Conservation (phyloP, 2,113 vertebrate species). For the Megaptera novaeangliae region DNA sequence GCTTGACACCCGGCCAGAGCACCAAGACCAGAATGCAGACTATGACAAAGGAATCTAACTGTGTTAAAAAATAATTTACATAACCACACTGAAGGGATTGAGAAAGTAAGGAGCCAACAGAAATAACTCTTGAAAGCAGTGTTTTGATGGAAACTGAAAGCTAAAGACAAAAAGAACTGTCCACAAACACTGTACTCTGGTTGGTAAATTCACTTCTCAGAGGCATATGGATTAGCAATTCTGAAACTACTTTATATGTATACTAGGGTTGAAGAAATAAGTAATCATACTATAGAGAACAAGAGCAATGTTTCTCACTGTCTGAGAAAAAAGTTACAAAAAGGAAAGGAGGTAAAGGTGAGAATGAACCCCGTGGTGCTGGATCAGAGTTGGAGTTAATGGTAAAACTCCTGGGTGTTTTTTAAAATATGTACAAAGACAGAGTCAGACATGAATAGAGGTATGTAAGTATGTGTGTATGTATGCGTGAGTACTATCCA, state of each 20-base stretch:
- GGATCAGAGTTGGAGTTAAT: background rate
- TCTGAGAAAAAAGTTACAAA: background rate
- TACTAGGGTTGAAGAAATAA: background rate
- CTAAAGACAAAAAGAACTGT: background rate
- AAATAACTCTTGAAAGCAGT: background rate
- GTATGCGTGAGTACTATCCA: background rate
- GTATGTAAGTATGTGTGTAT: background rate
- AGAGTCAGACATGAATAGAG: background rate
- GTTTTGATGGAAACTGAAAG: background rate
- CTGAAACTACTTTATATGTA: background rate
- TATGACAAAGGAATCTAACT: background rate
- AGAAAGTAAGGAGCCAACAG: background rate
- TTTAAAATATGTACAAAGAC: background rate
- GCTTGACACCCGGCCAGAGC: no score
- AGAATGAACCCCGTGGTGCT: background rate
- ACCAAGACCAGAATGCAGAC: background rate
- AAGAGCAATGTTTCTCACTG: background rate
- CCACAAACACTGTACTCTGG: background rate
- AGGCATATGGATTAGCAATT: background rate
- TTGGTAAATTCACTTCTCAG: background rate
- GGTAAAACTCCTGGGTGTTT: background rate
- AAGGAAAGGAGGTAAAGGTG: background rate
- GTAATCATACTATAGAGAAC: background rate
- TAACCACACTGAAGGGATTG: background rate
- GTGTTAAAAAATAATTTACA: background rate